A percentile compares a stretch with the other conserved stretches of the same genome.
phyloP scores from a whole-genome alignment of 2,888 invertebrate genomes.

The Caenorhabditis sp. region DNA sequence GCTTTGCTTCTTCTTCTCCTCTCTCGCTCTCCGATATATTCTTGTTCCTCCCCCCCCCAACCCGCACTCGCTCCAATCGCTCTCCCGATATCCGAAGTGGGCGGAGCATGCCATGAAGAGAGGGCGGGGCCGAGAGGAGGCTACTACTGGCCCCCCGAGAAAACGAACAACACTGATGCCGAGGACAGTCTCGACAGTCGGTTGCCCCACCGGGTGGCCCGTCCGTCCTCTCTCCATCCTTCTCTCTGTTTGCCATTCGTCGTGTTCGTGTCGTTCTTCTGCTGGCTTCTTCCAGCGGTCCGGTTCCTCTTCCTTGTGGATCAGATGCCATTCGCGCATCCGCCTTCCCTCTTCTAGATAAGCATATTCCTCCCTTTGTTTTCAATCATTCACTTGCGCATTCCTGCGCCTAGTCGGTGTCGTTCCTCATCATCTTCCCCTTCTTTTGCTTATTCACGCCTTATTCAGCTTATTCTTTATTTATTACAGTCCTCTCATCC shows the following conservation, averaged over 20 bases:
- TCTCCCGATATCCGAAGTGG: slow-evolving; percentile 45
- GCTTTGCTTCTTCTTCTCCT: neutral
- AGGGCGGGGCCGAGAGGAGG: slow-evolving; percentile 54
- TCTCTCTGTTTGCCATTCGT: slow-evolving; percentile 28
- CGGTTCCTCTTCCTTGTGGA: slow-evolving; percentile 47
- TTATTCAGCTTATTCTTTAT: neutral
- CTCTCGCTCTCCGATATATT: slow-evolving; percentile 11
- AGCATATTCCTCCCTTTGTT: slow-evolving; percentile 25
- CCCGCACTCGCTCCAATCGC: slow-evolving; percentile 1
- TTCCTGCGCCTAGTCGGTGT: slow-evolving; percentile 26
- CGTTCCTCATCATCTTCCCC: slow-evolving; percentile 18
- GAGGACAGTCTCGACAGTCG: slow-evolving; percentile 40
- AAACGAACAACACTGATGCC: slow-evolving; percentile 42
- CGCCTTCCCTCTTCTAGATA: slow-evolving; percentile 28
- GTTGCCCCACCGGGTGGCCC: slow-evolving; percentile 9
- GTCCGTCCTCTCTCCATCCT: too few species aligned
- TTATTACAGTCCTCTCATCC: neutral
- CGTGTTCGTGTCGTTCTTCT: slow-evolving; percentile 28
- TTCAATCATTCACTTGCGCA: slow-evolving; percentile 18
- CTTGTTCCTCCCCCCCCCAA: slow-evolving; percentile 36
- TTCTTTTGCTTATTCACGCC: slow-evolving; percentile 15
- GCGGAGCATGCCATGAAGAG: slow-evolving; percentile 48
- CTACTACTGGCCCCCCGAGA: slow-evolving; percentile 44
- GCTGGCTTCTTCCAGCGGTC: slow-evolving; percentile 20
- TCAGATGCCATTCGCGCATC: slow-evolving; percentile 35